Base-by-base conservation (phyloP, 1,140 invertebrate genomes). In the Sycophila sp. region DNA sequence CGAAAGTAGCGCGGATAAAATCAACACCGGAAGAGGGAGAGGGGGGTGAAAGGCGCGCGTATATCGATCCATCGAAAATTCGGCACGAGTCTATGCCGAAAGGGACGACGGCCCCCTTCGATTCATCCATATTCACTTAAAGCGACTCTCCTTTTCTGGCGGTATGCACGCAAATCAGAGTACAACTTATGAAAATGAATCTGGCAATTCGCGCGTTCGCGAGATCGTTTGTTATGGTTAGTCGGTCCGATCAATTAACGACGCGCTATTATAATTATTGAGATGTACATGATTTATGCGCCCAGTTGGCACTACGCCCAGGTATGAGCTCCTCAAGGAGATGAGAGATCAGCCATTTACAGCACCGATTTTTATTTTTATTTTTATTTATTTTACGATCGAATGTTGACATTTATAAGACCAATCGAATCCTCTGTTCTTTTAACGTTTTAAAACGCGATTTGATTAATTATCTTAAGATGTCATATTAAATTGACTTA, bases 91-190 rank as follows among this genome's bases (percentile, higher is more conserved):
- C n/a, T n/a, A n/a, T n/a, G 17, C 45, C 32, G 40, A 67, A 45
- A 56, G 64, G 28, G 53, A 53, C 34, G 34, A n/a, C n/a, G n/a
- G n/a, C n/a, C n/a, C 30, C 45, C 45, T 30, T 51, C 28, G 32
- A 53, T 65, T 65, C 32, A 65, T 65, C 63, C 53, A 65, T 53
- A 65, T 65, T 65, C 63, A 53, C 63, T 65, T 65, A 53, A n/a
- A n/a, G 60, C 42, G 42, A 10, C 42, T 65, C 49, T 30, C n/a
- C 55, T 53, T 19, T 28, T 13, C 19, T 19, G 1, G 19, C 60
- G 24, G 47, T 28, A 49, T 49, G 49, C 60, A 63, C 60, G 47
- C 28, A 65, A 65, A 65, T 65, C 53, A 65, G 47, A 53, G 40
- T 32, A 65, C 47, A 8, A 28, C 22, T 65, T 65, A 53, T 38